Base-by-base conservation (phyloP, 2,113 vertebrate genomes). In the Corythornis vintsioides region DNA sequence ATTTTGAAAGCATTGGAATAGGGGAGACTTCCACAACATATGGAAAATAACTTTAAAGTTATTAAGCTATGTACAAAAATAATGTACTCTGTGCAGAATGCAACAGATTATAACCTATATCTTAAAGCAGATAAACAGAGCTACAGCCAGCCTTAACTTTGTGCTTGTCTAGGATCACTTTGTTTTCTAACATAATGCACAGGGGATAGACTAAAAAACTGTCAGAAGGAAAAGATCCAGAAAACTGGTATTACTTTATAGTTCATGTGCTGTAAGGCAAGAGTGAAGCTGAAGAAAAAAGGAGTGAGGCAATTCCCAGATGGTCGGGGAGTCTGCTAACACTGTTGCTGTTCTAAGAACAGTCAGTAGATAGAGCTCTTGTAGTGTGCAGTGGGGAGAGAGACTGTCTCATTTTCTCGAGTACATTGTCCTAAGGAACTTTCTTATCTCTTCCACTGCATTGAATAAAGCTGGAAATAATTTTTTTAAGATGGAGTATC, bases 281-380 rank as follows among this genome's bases (percentile, higher is more conserved):
- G 7, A 20, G 40, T 65, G 55, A 29, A 79, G 47, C 13, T 70
- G 33, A 77, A 83, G 17, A 65, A 11, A 45, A 65, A 65, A 89
- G 50, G 7, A 81, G 24, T 7, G 60, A 81, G 21, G 26, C 35
- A 84, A 14, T 63, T 43, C 64, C 22, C 67, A 55, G 47, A 3
- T 2, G 1, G 16, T 40, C 38, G 25, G 48, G 33, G 38, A 56
- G 29, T 20, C 56, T 42, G 55, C 50, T 70, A 14, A 17, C 22
- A 11, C 4, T 2, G 4, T 3, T 93, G 89, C 69, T 95, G 65
- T 93, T 94, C 78, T 2, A 15, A 92, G 57, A 93, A 72, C 1
- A 15, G 90, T 75, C 97, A 88, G 90, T 48, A 97, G 97, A 83
- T 92, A 96, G 97, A 94, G 94, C 94, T 96, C 92, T 61, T 0